Percentiles rank a stretch among this genome's conserved stretches.
phyloP scores from a whole-genome alignment of 2,113 vertebrate species.

The Gambusia affinis region DNA sequence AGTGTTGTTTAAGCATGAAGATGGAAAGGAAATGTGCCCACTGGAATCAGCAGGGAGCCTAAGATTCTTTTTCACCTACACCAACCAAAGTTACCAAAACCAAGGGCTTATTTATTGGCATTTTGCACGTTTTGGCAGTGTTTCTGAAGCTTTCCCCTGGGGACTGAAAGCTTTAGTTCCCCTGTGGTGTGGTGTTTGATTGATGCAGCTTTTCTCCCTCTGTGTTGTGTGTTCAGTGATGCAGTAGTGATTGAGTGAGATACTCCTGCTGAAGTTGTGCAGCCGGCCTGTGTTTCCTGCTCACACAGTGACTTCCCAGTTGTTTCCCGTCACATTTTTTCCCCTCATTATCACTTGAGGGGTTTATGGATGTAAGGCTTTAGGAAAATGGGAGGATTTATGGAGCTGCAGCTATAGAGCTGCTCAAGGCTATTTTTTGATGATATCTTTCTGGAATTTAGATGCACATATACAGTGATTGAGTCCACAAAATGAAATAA shows the following conservation, averaged over 20 bases:
- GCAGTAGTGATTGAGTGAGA: constrained; percentile 64
- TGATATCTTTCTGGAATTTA: constrained; percentile 19
- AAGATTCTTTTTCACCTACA: constrained; percentile 16
- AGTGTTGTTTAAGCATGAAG: constrained; percentile 16
- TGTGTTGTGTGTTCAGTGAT: constrained; percentile 61
- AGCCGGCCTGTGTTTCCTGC: constrained; percentile 49
- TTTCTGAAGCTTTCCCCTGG: constrained; percentile 55
- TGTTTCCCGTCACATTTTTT: constrained; percentile 51
- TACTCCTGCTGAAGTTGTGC: constrained; percentile 62
- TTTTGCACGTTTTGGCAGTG: constrained; percentile 50
- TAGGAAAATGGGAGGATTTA: constrained; percentile 40
- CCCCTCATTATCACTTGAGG: constrained; percentile 53
- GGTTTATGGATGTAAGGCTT: constrained; percentile 42
- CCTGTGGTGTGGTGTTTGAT: constrained; percentile 56
- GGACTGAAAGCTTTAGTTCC: constrained; percentile 43
- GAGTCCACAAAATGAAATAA: background rate
- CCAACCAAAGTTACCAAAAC: constrained; percentile 36
- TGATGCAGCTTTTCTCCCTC: constrained; percentile 57
- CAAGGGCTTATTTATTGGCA: constrained; percentile 59
- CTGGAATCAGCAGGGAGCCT: constrained; percentile 18
- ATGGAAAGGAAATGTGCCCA: constrained; percentile 16
- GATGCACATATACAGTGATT: background rate
- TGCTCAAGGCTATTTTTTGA: constrained; percentile 26
- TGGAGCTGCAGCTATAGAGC: background rate
- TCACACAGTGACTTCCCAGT: constrained; percentile 40